Percentiles rank a stretch among this genome's conserved stretches.
Evolutionary conservation across 2,888 invertebrate species (phyloP).

Genomic region (Mactromeris polynyma): DNA sequence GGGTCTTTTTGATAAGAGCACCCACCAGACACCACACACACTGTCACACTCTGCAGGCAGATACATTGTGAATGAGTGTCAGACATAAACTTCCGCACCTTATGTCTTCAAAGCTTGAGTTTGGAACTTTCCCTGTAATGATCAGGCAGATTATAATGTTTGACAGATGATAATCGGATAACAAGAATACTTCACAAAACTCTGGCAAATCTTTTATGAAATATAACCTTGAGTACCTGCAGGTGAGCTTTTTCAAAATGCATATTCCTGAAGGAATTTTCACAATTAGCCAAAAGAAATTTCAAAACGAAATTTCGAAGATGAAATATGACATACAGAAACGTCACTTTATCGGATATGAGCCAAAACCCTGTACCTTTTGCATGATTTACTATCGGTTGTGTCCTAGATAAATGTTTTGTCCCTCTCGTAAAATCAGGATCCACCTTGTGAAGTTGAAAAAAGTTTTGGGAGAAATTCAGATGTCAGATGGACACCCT

Average conservation of each 20-base stretch:
- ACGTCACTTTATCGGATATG: background rate
- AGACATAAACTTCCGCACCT: too few relatives aligned
- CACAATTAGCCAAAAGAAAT: background rate
- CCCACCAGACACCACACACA: too few relatives aligned
- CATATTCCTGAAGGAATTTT: background rate
- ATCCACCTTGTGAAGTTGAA: too few relatives aligned
- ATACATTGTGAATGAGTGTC: too few relatives aligned
- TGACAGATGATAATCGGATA: background rate
- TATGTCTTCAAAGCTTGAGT: too few relatives aligned
- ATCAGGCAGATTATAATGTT: too few relatives aligned
- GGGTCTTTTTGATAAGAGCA: too few relatives aligned
- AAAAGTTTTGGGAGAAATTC: background rate
- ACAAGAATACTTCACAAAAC: background rate
- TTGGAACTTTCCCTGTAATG: too few relatives aligned
- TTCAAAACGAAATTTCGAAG: background rate
- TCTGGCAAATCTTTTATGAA: background rate
- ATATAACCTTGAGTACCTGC: background rate
- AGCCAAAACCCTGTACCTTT: background rate
- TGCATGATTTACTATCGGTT: background rate
- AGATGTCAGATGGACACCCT: background rate
- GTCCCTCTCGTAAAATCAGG: too few relatives aligned
- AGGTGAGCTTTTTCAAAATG: background rate
- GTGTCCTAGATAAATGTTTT: background rate
- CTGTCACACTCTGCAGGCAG: too few relatives aligned
- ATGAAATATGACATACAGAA: background rate